These are phyloP conservation scores for Spisula subtruncata DNA, from an alignment of 2,888 invertebrate genomes.

Conservation along the genomic window DNA sequence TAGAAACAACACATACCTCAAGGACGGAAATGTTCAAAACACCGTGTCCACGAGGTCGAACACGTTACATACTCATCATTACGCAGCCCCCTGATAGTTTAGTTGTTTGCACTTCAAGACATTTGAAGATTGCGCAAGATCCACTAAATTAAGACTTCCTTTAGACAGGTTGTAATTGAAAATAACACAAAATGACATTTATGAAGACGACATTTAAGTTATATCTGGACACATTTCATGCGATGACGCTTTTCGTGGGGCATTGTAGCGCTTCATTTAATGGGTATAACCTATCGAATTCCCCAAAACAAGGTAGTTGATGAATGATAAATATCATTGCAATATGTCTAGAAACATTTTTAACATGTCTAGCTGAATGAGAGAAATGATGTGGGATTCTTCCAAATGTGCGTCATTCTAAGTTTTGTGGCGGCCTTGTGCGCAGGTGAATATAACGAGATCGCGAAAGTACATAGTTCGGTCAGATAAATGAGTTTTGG, in stretches of 20 bases:
- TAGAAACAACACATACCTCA: too few species aligned
- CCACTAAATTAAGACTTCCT: too few species aligned
- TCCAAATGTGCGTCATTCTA: not conserved
- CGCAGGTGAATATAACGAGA: too few species aligned
- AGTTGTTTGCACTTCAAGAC: too few species aligned
- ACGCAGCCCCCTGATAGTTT: too few species aligned
- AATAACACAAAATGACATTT: not conserved
- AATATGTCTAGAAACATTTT: not conserved
- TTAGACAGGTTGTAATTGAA: not conserved
- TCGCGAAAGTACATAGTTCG: too few species aligned
- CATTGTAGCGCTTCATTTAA: not conserved
- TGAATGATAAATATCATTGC: constrained; percentile 1
- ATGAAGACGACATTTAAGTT: constrained; percentile 7
- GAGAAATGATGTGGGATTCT: not conserved
- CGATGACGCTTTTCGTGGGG: not conserved
- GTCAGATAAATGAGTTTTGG: too few species aligned
- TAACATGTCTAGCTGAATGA: not conserved
- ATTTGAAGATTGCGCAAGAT: too few species aligned
- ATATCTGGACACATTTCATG: not conserved
- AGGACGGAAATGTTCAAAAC: too few species aligned
- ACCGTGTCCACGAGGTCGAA: too few species aligned
- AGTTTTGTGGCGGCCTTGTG: too few species aligned
- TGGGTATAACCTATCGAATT: not conserved
- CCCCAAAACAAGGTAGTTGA: not conserved
- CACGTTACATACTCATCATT: too few species aligned